These are phyloP conservation scores for Papilio machaon DNA, from an alignment of 1,140 invertebrate species.

Conservation along the genomic window DNA sequence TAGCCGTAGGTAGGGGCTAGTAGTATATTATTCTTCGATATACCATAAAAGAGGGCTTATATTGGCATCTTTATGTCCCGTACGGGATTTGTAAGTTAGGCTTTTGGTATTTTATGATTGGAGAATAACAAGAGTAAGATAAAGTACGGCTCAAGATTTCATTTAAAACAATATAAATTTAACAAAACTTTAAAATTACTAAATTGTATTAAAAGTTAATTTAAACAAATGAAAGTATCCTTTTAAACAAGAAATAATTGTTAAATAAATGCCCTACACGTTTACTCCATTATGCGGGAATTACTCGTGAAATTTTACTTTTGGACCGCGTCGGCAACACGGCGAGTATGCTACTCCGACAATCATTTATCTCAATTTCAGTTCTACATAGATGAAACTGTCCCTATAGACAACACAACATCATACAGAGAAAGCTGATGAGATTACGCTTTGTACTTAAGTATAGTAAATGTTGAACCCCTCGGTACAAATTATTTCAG, in stretches of 20 bases:
- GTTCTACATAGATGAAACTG: constrained; percentile 50
- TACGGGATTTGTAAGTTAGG: constrained; percentile 13
- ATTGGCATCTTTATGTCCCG: constrained; percentile 28
- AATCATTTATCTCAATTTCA: constrained; percentile 79
- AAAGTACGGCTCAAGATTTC: neutral
- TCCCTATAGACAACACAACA: constrained; percentile 30
- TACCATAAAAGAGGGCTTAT: constrained; percentile 32
- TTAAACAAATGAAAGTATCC: constrained; percentile 44
- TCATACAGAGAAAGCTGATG: constrained; percentile 2
- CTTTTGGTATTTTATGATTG: constrained; percentile 21
- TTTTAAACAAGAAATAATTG: constrained; percentile 69
- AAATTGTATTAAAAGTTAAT: neutral
- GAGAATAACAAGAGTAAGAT: neutral
- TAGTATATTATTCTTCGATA: constrained; percentile 38
- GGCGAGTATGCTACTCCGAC: constrained; percentile 69
- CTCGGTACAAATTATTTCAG: neutral
- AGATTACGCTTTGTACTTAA: neutral
- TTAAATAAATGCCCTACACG: constrained; percentile 74
- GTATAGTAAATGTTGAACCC: neutral
- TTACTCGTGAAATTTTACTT: constrained; percentile 69
- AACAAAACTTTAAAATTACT: neutral
- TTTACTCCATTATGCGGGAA: constrained; percentile 70
- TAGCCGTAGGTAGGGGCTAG: constrained; percentile 47
- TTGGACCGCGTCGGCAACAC: constrained; percentile 48
- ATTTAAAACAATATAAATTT: neutral